Conservation (phyloP, 2,113 vertebrate genomes). For the Rhizomys pruinosus region DNA sequence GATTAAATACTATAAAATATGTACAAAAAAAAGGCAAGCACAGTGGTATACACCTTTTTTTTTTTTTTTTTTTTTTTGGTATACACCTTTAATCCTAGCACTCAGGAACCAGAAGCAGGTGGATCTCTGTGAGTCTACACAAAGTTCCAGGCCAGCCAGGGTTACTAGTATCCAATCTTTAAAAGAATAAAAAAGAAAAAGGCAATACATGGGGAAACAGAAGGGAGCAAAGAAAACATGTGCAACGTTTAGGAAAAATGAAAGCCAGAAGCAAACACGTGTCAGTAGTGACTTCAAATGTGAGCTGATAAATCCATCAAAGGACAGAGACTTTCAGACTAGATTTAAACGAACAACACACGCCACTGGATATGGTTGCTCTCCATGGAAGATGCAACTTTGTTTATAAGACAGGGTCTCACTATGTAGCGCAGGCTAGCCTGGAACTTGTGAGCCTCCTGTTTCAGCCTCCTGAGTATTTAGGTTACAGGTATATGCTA, state of each 20-base stretch:
- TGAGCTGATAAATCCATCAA: neutral
- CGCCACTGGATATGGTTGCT: neutral
- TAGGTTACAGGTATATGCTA: neutral
- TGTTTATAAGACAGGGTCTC: no score
- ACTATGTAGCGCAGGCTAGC: no score
- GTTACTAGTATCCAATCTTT: neutral
- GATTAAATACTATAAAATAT: conserved; percentile 16
- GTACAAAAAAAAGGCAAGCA: neutral
- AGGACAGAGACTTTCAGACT: neutral
- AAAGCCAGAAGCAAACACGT: neutral
- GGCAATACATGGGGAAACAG: neutral
- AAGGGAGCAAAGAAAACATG: neutral
- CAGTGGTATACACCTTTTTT: neutral
- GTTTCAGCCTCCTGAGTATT: no score
- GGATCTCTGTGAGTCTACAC: neutral
- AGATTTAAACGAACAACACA: neutral
- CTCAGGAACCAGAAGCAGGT: neutral
- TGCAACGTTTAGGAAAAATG: neutral
- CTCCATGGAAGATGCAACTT: no score
- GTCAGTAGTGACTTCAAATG: neutral
- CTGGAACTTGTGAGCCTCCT: no score
- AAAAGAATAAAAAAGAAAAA: no score
- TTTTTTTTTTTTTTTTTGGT: no score
- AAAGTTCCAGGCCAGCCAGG: neutral
- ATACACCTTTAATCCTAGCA: neutral